Conservation (phyloP, 2,888 invertebrate genomes). For the Gymnocheta viridis region DNA sequence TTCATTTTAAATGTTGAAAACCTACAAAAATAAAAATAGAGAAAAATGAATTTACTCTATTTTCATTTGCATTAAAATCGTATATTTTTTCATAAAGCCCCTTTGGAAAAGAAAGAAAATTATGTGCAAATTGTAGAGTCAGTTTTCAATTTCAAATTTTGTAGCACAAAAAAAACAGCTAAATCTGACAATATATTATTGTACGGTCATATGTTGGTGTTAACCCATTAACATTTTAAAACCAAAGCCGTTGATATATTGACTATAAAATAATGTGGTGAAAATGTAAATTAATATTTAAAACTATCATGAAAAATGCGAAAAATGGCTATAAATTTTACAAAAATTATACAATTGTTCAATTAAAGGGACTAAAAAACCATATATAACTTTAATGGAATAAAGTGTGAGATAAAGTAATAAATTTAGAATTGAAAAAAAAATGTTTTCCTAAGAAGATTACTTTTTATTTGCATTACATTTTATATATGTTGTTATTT, state of each 20-base stretch:
- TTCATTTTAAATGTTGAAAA: conserved; percentile 9
- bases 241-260: conserved; percentile 48
- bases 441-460: background rate
- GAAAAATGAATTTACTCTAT: conserved; percentile 15
- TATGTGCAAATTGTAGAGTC: background rate
- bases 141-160: conserved; percentile 11
- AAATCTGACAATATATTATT: conserved; percentile 33
- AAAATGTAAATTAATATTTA: conserved; percentile 51
- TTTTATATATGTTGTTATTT: background rate
- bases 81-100: conserved; percentile 6
- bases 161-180: conserved; percentile 5
- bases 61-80: conserved; percentile 30
- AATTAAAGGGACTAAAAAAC: conserved; percentile 4
- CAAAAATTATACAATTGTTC: background rate
- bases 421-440: background rate
- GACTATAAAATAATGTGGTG: conserved; percentile 39
- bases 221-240: conserved; percentile 53
- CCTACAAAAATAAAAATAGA: background rate
- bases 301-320: conserved; percentile 4
- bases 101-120: background rate
- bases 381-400: background rate
- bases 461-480: no score
- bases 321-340: conserved; percentile 29
- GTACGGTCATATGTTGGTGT: conserved; percentile 32
- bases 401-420: background rate